A percentile compares a stretch with the other conserved stretches of the same genome.
Conservation (phyloP, 2,888 invertebrate genomes). For the Drosophila neoperkinsi region DNA sequence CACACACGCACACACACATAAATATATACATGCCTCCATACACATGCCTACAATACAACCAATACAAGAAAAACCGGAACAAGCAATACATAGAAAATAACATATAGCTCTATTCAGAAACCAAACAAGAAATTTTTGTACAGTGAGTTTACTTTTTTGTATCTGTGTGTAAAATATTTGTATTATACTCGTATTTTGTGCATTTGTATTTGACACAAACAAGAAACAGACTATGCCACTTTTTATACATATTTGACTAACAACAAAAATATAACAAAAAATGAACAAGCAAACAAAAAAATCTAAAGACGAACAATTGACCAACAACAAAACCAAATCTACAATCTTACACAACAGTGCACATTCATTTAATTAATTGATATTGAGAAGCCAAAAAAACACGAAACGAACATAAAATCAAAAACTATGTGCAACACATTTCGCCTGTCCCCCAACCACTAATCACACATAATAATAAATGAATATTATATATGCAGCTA, state of each 20-base stretch:
- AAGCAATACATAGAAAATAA: slow-evolving; percentile 21
- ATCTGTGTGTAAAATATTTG: slow-evolving; percentile 71
- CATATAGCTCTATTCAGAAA: slow-evolving; percentile 44
- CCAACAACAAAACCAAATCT: slow-evolving; percentile 43
- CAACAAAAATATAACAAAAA: slow-evolving; percentile 24
- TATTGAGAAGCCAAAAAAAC: slow-evolving; percentile 30
- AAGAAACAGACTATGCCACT: slow-evolving; percentile 68
- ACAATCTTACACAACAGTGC: slow-evolving; percentile 36
- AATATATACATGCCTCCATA: slow-evolving; percentile 10
- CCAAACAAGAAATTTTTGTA: slow-evolving; percentile 61
- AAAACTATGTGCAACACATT: slow-evolving; percentile 17
- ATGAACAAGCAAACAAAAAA: slow-evolving; percentile 1
- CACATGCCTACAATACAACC: slow-evolving; percentile 1
- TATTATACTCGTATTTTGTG: slow-evolving; percentile 73
- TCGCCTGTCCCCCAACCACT: slow-evolving; percentile 36
- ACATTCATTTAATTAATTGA: slow-evolving; percentile 39
- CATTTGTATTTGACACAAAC: slow-evolving; percentile 70
- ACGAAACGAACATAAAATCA: slow-evolving; percentile 10
- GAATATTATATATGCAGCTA: slow-evolving; percentile 41
- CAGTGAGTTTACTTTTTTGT: slow-evolving; percentile 74
- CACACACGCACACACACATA: slow-evolving; percentile 18
- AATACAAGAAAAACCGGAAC: slow-evolving; percentile 26
- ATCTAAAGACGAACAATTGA: slow-evolving; percentile 28
- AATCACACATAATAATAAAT: slow-evolving; percentile 25
- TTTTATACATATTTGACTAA: slow-evolving; percentile 65